phyloP scores from a whole-genome alignment of 92 coral and sea anemone species.

The Porites lobata region DNA sequence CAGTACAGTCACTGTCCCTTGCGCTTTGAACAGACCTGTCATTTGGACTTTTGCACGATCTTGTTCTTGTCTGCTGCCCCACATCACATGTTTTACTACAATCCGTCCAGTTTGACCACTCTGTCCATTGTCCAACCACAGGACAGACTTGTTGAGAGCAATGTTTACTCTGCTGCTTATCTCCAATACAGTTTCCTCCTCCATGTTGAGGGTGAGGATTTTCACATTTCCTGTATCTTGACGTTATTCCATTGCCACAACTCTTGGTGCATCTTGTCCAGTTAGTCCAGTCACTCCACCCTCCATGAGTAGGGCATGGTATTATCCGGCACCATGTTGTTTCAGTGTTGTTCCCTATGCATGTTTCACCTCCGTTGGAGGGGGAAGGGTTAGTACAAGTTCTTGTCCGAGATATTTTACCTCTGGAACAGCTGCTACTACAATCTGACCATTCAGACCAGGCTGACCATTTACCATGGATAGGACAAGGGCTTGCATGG shows the following conservation, averaged over 20 bases:
- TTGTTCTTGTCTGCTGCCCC: constrained; percentile 70
- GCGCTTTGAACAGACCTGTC: constrained; percentile 10
- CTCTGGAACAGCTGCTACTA: constrained; percentile 78
- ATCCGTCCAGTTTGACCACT: constrained; percentile 78
- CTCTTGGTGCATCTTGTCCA: constrained; percentile 77
- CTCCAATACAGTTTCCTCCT: constrained; percentile 72
- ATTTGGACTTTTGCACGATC: constrained; percentile 61
- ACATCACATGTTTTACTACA: constrained; percentile 81
- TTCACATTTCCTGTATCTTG: constrained; percentile 65
- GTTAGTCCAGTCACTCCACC: constrained; percentile 82
- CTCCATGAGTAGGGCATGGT: constrained; percentile 77
- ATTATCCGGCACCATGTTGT: constrained; percentile 50
- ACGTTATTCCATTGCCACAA: constrained; percentile 69
- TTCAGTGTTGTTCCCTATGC: constrained; percentile 68
- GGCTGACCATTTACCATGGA: constrained; percentile 80
- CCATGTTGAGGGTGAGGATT: constrained; percentile 75
- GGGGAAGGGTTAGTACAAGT: constrained; percentile 64
- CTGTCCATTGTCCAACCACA: constrained; percentile 85
- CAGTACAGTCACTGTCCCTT: neutral
- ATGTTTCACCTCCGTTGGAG: constrained; percentile 54
- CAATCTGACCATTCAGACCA: constrained; percentile 92
- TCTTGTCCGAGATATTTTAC: constrained; percentile 67
- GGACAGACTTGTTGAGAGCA: constrained; percentile 71
- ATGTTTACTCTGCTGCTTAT: constrained; percentile 28
- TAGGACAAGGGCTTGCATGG: constrained; percentile 51